Conservation (phyloP, 2,888 invertebrate genomes). For the Plagiodera versicolora region DNA sequence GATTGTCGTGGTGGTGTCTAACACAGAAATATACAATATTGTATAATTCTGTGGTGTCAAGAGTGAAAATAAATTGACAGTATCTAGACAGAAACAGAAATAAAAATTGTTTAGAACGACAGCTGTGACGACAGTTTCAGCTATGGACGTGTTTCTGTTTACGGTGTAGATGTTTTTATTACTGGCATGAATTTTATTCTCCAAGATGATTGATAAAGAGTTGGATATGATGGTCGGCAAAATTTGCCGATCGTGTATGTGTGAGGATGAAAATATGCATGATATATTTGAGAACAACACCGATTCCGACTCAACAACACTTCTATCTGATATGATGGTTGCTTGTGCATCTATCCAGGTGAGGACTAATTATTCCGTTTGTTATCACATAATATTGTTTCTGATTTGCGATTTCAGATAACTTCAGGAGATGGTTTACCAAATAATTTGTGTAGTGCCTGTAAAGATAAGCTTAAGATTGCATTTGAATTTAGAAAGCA, state of each 20-base stretch:
- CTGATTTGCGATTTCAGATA: constrained; percentile 39
- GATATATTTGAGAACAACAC: constrained; percentile 50
- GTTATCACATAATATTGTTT: constrained; percentile 17
- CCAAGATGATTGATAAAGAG: constrained; percentile 44
- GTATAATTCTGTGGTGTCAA: too few relatives aligned
- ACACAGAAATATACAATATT: too few relatives aligned
- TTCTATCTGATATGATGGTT: constrained; percentile 53
- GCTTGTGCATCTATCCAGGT: constrained; percentile 53
- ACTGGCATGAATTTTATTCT: not conserved
- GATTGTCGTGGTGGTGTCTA: too few relatives aligned
- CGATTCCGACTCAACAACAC: constrained; percentile 42
- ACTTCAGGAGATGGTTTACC: constrained; percentile 51
- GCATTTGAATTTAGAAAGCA: constrained; percentile 53
- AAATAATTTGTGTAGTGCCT: constrained; percentile 47
- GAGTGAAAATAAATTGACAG: too few relatives aligned
- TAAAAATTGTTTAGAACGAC: too few relatives aligned
- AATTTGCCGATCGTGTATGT: constrained; percentile 54
- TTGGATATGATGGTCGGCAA: constrained; percentile 48
- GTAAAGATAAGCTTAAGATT: constrained; percentile 49
- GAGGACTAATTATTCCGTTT: constrained; percentile 13
- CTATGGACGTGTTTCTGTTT: not conserved
- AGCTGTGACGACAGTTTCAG: not conserved
- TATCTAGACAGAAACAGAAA: too few relatives aligned
- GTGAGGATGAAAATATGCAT: constrained; percentile 48
- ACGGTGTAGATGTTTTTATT: not conserved